Evolutionary conservation across 2,797 vertebrate species (phyloP).

Genomic region (Tokudaia muenninki): DNA sequence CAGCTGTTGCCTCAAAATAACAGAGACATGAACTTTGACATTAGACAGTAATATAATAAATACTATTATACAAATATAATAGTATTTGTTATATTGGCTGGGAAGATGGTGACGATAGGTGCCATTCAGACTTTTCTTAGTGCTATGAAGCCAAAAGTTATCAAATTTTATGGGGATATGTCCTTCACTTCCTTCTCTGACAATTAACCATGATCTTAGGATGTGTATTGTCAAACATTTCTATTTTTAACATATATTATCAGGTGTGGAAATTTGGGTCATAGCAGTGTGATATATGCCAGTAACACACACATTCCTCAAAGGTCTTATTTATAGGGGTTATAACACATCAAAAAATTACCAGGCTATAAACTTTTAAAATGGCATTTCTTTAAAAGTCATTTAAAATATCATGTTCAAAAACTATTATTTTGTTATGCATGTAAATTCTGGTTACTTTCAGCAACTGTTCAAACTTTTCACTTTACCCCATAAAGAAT

Average conservation of each 20-base stretch:
- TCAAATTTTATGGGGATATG: neutral
- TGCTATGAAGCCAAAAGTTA: neutral
- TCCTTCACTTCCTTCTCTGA: neutral
- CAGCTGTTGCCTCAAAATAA: too few species aligned
- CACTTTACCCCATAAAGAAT: neutral
- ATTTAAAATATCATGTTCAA: neutral
- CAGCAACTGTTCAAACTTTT: neutral
- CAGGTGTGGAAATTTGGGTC: neutral
- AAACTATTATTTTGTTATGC: neutral
- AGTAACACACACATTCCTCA: neutral
- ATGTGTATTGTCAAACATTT: too few species aligned
- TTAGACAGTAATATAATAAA: neutral
- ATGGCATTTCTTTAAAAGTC: neutral
- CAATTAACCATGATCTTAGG: neutral
- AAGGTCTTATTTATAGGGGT: neutral
- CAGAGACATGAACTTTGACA: neutral
- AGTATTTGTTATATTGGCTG: too few species aligned
- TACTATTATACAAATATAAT: too few species aligned
- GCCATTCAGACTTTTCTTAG: neutral
- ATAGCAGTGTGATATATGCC: neutral
- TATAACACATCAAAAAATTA: neutral
- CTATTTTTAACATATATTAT: neutral
- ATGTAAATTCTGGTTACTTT: neutral
- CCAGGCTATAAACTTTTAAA: neutral
- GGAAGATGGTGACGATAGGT: neutral